Evolutionary conservation across 1,140 invertebrate genomes (phyloP).

Genomic region (Camponotus floridanus): DNA sequence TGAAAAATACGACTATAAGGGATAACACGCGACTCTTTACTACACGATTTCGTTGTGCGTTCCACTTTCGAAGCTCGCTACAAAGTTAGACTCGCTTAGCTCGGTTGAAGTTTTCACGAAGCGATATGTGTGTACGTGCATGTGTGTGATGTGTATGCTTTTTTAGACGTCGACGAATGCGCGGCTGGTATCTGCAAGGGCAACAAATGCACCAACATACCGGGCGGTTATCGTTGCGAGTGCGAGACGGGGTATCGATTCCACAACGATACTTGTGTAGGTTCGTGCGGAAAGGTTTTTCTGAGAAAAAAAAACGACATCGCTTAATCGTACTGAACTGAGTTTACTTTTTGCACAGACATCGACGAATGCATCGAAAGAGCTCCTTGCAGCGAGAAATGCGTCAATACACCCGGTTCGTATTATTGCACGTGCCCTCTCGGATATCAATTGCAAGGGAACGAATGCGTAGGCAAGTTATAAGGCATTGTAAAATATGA

Average conservation of each 20-base stretch:
- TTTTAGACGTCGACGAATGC: constrained; percentile 90
- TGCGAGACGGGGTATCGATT: constrained; percentile 91
- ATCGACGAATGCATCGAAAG: constrained; percentile 90
- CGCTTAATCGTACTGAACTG: constrained; percentile 42
- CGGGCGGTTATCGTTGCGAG: constrained; percentile 93
- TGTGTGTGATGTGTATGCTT: constrained; percentile 75
- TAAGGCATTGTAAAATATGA: constrained; percentile 1
- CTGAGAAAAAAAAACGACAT: constrained; percentile 36
- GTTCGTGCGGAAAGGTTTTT: constrained; percentile 82
- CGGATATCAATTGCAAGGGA: constrained; percentile 84
- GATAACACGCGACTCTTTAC: constrained; percentile 15
- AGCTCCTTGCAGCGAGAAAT: constrained; percentile 82
- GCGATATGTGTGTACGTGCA: constrained; percentile 33
- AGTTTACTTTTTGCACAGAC: constrained; percentile 82
- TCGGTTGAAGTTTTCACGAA: constrained; percentile 44
- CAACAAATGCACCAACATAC: constrained; percentile 92
- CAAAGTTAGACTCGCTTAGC: constrained; percentile 57
- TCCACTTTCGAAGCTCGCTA: constrained; percentile 40
- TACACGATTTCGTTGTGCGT: constrained; percentile 20
- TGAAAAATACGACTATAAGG: constrained; percentile 24
- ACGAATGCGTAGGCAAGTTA: constrained; percentile 85
- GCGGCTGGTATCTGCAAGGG: constrained; percentile 87
- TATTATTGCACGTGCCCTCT: constrained; percentile 89
- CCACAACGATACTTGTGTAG: constrained; percentile 87
- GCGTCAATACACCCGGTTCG: constrained; percentile 87